Evolutionary conservation across 2,888 invertebrate species (phyloP).

Genomic region (Eristalis intricaria): DNA sequence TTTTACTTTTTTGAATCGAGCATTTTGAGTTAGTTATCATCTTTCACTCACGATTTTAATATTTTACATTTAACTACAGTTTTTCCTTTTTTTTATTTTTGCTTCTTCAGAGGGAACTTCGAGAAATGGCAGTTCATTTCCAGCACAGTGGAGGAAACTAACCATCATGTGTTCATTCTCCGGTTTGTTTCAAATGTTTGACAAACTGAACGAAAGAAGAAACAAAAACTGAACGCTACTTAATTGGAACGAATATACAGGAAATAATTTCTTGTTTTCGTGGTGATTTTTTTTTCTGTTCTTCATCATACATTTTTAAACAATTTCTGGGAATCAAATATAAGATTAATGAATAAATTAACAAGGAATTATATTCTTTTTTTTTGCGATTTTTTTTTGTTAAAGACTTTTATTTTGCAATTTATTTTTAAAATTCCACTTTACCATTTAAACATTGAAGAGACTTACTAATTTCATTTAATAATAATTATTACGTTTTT

Average conservation of each 20-base stretch:
- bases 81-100: background rate
- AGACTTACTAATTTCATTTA: constrained; percentile 67
- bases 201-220: background rate
- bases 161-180: background rate
- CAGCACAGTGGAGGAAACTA: background rate
- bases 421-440: constrained; percentile 70
- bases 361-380: constrained; percentile 56
- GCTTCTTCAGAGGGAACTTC: background rate
- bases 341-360: constrained; percentile 54
- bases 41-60: background rate
- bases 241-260: background rate
- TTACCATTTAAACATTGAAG: constrained; percentile 72
- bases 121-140: background rate
- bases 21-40: background rate
- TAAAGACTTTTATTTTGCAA: constrained; percentile 48
- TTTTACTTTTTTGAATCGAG: background rate
- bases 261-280: constrained; percentile 10
- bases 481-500: constrained; percentile 60
- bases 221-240: background rate
- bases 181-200: background rate
- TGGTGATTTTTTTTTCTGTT: background rate
- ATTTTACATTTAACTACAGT: background rate
- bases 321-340: constrained; percentile 65
- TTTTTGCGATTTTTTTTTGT: constrained; percentile 20
- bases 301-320: constrained; percentile 27